phyloP scores from a whole-genome alignment of 92 coral and sea anemone genomes.

The Meandrina meandrites region DNA sequence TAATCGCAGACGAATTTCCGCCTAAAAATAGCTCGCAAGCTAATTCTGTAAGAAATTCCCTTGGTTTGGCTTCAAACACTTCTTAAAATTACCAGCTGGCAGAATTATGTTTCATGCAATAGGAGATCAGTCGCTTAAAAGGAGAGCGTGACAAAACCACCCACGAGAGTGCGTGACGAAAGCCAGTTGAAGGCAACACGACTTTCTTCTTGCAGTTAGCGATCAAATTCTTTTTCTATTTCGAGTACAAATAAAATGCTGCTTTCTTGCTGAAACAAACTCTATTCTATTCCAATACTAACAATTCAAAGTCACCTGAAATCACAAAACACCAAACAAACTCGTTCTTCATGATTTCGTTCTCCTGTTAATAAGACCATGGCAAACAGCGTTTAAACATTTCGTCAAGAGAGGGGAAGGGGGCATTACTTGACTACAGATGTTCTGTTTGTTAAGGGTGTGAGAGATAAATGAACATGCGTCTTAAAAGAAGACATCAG shows the following conservation, averaged over 20 bases:
- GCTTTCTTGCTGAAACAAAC: not conserved
- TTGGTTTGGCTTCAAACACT: not conserved
- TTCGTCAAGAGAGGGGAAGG: not conserved
- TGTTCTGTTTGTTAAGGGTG: conserved; percentile 22
- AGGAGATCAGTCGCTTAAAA: not conserved
- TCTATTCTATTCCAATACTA: not conserved
- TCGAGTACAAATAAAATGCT: not conserved
- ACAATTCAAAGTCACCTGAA: not conserved
- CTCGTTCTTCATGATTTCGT: not conserved
- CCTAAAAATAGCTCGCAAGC: not conserved
- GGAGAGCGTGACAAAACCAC: not conserved
- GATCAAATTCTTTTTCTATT: not conserved
- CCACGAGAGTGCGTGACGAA: not conserved
- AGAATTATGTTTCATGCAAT: not conserved
- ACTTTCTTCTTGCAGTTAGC: no score
- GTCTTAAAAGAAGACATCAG: conserved; percentile 2
- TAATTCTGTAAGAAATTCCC: not conserved
- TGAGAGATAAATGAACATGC: not conserved
- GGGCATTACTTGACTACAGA: not conserved
- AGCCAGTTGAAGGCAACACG: not conserved
- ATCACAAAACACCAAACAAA: not conserved
- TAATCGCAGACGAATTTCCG: not conserved
- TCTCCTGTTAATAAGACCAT: not conserved
- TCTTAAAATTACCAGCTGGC: not conserved
- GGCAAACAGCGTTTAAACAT: not conserved